phyloP scores from a whole-genome alignment of 1,140 invertebrate genomes.

The Ceratina calcarata region DNA sequence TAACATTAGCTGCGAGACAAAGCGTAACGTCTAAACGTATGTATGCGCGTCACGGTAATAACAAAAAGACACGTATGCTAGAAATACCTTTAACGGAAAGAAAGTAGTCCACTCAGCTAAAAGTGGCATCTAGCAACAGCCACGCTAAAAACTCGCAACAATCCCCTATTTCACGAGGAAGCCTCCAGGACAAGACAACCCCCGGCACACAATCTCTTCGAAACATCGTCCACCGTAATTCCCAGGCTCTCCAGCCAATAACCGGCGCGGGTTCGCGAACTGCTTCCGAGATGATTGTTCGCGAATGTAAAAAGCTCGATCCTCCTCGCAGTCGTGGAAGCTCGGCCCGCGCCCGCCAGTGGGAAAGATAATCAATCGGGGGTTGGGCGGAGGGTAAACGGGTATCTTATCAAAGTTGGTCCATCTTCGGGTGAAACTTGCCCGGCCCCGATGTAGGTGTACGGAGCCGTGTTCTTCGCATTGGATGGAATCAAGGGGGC shows the following conservation, averaged over 20 bases:
- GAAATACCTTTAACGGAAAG: no score
- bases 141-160: no score
- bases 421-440: slow-evolving; percentile 75
- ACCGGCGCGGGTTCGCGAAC: not conserved
- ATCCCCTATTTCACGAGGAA: no score
- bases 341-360: slow-evolving; percentile 13
- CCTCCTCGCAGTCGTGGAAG: not conserved
- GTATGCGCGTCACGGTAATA: no score
- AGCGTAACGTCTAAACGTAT: no score
- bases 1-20: no score
- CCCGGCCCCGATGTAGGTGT: not conserved
- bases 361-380: slow-evolving; percentile 78
- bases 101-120: no score
- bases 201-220: not conserved
- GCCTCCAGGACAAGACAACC: no score
- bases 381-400: slow-evolving; percentile 70
- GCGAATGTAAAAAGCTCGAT: slow-evolving; percentile 26
- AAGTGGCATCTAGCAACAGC: no score
- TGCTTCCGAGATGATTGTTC: slow-evolving; percentile 3
- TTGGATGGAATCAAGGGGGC: not conserved
- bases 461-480: slow-evolving; percentile 29
- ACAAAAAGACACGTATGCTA: no score
- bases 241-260: slow-evolving; percentile 2
- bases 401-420: slow-evolving; percentile 79
- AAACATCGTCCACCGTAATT: not conserved